These are phyloP conservation scores for Acrossocheilus wenchowensis DNA, from an alignment of 2,797 vertebrate species.

Conservation along the genomic window DNA sequence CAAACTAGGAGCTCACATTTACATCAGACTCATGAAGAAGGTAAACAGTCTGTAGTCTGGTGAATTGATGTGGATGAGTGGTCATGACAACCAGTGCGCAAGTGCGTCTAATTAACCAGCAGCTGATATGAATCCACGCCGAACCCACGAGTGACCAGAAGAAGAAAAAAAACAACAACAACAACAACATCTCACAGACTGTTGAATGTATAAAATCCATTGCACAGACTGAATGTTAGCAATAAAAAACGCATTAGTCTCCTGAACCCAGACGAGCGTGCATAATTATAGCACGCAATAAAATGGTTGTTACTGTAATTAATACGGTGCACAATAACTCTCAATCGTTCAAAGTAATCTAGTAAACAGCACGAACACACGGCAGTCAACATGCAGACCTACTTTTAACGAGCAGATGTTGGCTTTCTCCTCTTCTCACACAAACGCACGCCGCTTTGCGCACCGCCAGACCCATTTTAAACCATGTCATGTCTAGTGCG, in stretches of 20 bases:
- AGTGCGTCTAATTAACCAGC: conserved; percentile 59
- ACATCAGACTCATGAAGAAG: conserved; percentile 10
- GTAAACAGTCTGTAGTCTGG: conserved; percentile 6
- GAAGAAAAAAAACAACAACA: background rate
- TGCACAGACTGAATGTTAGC: background rate
- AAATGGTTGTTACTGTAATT: background rate
- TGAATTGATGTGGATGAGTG: conserved; percentile 37
- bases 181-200: background rate
- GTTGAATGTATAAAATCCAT: background rate
- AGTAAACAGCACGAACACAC: conserved; percentile 14
- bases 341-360: conserved; percentile 4
- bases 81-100: conserved; percentile 50
- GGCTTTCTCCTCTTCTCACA: background rate
- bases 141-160: conserved; percentile 2
- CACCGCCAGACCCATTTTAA: conserved; percentile 14
- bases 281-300: background rate
- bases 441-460: background rate
- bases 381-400: conserved; percentile 11
- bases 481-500: conserved; percentile 25
- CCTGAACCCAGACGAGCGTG: background rate
- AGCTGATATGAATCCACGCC: conserved; percentile 51
- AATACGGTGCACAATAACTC: conserved; percentile 6
- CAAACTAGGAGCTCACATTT: background rate
- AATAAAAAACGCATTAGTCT: background rate
- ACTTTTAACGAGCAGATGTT: conserved; percentile 49